Evolutionary conservation across 2,888 invertebrate species (phyloP).

Genomic region (Dusona sp.): DNA sequence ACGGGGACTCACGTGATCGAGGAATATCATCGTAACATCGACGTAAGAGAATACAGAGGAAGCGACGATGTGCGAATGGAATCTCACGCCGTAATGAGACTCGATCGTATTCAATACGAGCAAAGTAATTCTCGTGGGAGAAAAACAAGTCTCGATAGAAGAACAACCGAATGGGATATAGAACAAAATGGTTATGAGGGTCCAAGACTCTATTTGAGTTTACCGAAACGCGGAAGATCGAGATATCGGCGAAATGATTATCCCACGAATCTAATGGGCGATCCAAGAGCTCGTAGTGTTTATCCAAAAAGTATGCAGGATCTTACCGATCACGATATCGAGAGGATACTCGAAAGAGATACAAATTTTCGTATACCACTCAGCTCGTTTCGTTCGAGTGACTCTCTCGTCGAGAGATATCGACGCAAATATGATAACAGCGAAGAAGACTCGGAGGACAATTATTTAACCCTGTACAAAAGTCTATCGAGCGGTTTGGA

Average conservation of each 20-base stretch:
- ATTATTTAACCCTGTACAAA: slow-evolving; percentile 77
- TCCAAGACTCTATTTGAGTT: slow-evolving; percentile 76
- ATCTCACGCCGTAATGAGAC: slow-evolving; percentile 57
- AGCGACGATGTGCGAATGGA: slow-evolving; percentile 42
- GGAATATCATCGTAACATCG: slow-evolving; percentile 64
- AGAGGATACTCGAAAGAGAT: slow-evolving; percentile 79
- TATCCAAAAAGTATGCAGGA: slow-evolving; percentile 81
- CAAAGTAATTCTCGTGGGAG: slow-evolving; percentile 4
- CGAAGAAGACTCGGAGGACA: slow-evolving; percentile 72
- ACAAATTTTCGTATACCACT: slow-evolving; percentile 71
- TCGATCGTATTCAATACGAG: slow-evolving; percentile 53
- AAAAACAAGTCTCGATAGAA: slow-evolving; percentile 13
- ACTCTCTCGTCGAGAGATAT: slow-evolving; percentile 66
- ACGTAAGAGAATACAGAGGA: slow-evolving; percentile 56
- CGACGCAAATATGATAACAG: slow-evolving; percentile 49
- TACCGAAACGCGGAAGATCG: slow-evolving; percentile 75
- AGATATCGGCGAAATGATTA: slow-evolving; percentile 67
- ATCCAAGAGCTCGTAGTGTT: slow-evolving; percentile 71
- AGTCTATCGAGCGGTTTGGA: slow-evolving; percentile 77
- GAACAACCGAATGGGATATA: slow-evolving; percentile 28
- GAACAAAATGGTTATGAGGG: slow-evolving; percentile 32
- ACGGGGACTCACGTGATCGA: slow-evolving; percentile 43
- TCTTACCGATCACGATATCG: slow-evolving; percentile 80
- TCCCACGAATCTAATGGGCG: slow-evolving; percentile 71
- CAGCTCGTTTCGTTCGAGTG: slow-evolving; percentile 59